Conservation (phyloP, 2,797 vertebrate species). For the Peromyscus melanophrys region DNA sequence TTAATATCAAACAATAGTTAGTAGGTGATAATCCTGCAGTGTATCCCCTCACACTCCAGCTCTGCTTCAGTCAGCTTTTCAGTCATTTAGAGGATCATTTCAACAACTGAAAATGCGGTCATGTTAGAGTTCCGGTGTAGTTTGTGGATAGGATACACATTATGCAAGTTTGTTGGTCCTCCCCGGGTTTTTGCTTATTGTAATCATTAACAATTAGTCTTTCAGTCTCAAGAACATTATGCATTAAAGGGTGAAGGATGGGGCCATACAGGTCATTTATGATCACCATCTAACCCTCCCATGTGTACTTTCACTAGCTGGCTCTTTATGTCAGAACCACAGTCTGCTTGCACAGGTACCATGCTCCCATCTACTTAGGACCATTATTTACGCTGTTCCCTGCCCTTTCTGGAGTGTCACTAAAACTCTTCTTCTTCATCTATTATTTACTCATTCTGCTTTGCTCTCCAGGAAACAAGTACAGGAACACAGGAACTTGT, state of each 20-base stretch:
- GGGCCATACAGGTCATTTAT: too few relatives aligned
- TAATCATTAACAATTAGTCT: neutral
- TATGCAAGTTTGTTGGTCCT: neutral
- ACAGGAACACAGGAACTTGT: neutral
- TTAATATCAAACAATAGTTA: neutral
- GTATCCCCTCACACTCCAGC: accelerated
- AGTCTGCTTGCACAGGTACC: accelerated
- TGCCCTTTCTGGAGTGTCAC: neutral
- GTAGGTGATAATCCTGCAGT: neutral
- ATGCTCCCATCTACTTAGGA: neutral
- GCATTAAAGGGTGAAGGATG: neutral
- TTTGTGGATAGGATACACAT: neutral
- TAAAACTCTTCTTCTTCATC: neutral
- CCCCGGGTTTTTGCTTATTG: neutral
- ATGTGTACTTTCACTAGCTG: neutral
- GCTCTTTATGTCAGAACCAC: neutral
- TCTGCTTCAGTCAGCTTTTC: neutral
- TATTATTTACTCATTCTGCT: neutral
- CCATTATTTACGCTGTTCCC: neutral
- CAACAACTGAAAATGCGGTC: neutral
- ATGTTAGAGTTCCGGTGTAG: neutral
- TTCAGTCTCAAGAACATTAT: neutral
- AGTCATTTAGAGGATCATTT: neutral
- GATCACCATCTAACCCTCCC: neutral
- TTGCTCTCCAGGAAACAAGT: neutral